phyloP scores from a whole-genome alignment of 2,888 invertebrate species.

The Caenorhabditis auriculariae region DNA sequence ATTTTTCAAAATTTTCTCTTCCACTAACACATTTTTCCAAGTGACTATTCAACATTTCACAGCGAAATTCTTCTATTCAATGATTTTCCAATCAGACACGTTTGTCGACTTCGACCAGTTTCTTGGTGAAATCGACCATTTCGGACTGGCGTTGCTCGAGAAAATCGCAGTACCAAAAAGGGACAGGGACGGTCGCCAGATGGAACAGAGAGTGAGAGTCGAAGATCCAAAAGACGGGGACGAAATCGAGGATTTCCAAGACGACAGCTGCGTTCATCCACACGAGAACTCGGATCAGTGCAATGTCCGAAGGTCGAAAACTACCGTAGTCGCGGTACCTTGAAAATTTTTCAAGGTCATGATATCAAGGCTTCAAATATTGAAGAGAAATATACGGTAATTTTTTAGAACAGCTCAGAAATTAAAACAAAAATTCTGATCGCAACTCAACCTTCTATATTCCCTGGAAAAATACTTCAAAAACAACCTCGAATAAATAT shows the following conservation, averaged over 20 bases:
- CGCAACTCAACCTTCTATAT: not conserved
- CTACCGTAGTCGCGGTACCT: constrained; percentile 7
- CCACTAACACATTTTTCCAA: no score
- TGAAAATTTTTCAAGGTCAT: not conserved
- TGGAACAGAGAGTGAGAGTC: constrained; percentile 58
- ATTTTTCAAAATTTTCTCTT: no score
- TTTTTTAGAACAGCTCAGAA: not conserved
- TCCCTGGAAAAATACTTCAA: not conserved
- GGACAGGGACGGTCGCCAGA: constrained; percentile 48
- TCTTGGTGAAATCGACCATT: no score
- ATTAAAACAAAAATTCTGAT: no score
- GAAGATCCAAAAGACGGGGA: constrained; percentile 48
- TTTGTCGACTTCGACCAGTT: no score
- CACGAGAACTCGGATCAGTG: constrained; percentile 28
- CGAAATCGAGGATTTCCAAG: constrained; percentile 52
- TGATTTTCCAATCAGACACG: no score
- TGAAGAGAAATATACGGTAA: not conserved
- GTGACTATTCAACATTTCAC: no score
- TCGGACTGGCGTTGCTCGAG: constrained; percentile 4
- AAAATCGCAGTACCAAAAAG: constrained; percentile 37
- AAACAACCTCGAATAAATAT: constrained; percentile 11
- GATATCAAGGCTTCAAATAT: not conserved
- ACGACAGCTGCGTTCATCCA: constrained; percentile 32
- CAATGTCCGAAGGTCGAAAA: constrained; percentile 19
- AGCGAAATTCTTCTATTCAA: no score